Evolutionary conservation across 2,797 vertebrate species (phyloP).

Genomic region (Gambusia yucatana): DNA sequence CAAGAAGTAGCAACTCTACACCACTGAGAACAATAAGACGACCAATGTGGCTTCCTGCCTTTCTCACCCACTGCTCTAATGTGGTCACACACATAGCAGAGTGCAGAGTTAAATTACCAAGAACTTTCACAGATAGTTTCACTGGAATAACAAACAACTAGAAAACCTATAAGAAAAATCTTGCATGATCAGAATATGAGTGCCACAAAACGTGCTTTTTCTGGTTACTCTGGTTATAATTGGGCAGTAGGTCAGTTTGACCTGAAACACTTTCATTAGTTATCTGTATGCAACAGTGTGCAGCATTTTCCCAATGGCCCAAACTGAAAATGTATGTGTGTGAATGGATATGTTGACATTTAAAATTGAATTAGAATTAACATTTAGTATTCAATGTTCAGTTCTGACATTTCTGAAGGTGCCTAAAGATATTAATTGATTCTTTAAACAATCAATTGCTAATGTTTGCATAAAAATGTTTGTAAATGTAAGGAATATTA

Average conservation of each 20-base stretch:
- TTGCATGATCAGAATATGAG: not conserved
- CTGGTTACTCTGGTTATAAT: not conserved
- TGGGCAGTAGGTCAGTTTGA: not conserved
- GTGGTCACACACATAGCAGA: not conserved
- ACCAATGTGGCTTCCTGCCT: not conserved
- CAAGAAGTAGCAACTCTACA: not conserved
- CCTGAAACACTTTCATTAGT: not conserved
- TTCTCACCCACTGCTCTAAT: not conserved
- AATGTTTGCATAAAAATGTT: not conserved
- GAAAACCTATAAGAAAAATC: not conserved
- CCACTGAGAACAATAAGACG: not conserved
- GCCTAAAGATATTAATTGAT: not conserved
- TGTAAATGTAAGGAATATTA: not conserved
- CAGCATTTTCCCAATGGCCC: too few relatives aligned
- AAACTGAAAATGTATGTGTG: not conserved
- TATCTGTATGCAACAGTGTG: not conserved
- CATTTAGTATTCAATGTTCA: not conserved
- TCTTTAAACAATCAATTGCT: not conserved
- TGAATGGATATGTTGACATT: not conserved
- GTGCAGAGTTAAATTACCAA: not conserved
- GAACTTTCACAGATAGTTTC: not conserved
- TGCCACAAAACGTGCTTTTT: not conserved
- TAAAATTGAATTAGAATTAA: not conserved
- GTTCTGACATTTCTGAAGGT: not conserved
- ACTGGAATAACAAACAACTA: not conserved